These are phyloP conservation scores for Cecidostiba fungosa DNA, from an alignment of 2,888 invertebrate genomes.

Conservation along the genomic window DNA sequence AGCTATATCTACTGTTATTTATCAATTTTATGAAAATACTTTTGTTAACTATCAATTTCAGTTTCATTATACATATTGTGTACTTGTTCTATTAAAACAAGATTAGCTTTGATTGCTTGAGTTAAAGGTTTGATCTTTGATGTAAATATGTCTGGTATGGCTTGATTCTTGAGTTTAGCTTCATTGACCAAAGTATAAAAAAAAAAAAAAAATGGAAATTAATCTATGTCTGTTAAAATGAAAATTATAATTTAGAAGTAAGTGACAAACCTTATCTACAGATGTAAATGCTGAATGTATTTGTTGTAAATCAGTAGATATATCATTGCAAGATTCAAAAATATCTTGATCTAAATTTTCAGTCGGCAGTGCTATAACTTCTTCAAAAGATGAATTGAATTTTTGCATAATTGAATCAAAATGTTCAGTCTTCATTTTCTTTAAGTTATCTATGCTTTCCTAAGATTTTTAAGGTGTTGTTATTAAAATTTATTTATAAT, in stretches of 20 bases:
- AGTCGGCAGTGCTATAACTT: slow-evolving; percentile 58
- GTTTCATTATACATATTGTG: slow-evolving; percentile 52
- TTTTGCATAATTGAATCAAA: slow-evolving; percentile 60
- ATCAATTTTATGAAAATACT: background rate
- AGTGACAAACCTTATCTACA: slow-evolving; percentile 68
- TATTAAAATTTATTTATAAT: slow-evolving; percentile 50
- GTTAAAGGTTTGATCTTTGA: slow-evolving; percentile 65
- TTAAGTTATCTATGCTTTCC: slow-evolving; percentile 50
- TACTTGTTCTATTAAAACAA: slow-evolving; percentile 68
- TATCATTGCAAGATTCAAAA: slow-evolving; percentile 52
- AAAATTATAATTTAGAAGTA: slow-evolving; percentile 9
- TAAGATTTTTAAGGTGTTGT: slow-evolving; percentile 63
- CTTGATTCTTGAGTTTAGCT: slow-evolving; percentile 64
- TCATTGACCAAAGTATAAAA: slow-evolving; percentile 67
- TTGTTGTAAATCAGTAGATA: slow-evolving; percentile 66
- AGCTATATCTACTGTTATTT: background rate
- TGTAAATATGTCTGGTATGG: slow-evolving; percentile 60
- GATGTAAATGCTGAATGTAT: slow-evolving; percentile 65
- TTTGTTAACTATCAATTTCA: slow-evolving; percentile 31
- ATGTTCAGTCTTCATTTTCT: slow-evolving; percentile 13
- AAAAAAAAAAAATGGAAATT: background rate
- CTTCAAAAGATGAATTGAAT: slow-evolving; percentile 68
- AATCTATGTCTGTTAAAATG: slow-evolving; percentile 8
- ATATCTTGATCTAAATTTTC: slow-evolving; percentile 37
- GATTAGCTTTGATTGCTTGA: slow-evolving; percentile 67